A percentile compares a stretch with the other conserved stretches of the same genome.
phyloP scores from a whole-genome alignment of 2,797 vertebrate genomes.

The Pelochelys cantorii region DNA sequence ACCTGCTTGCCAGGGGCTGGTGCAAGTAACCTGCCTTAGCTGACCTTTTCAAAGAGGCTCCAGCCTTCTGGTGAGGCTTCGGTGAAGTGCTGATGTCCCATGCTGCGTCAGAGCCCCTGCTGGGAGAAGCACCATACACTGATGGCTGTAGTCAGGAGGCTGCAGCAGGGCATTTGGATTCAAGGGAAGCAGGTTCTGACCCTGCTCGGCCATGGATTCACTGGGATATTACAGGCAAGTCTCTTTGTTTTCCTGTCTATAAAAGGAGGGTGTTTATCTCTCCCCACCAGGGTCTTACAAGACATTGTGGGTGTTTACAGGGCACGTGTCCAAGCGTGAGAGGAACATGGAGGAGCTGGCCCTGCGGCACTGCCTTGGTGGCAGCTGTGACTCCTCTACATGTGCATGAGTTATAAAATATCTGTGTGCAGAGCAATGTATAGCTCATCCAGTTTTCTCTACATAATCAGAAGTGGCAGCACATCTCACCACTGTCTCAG shows the following conservation, averaged over 20 bases:
- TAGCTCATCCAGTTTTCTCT: too few species aligned
- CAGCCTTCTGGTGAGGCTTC: background rate
- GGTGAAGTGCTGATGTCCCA: background rate
- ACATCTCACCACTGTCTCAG: too few species aligned
- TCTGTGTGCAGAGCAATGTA: too few species aligned
- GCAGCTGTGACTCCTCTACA: too few species aligned
- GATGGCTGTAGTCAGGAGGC: background rate
- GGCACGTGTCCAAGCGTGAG: too few species aligned
- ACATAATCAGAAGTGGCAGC: too few species aligned
- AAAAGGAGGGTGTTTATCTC: conserved; percentile 6
- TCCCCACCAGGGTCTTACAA: background rate
- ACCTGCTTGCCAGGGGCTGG: background rate
- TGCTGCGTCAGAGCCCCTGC: background rate
- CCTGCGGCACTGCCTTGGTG: too few species aligned
- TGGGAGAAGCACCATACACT: rapidly evolving
- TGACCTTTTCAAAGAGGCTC: background rate
- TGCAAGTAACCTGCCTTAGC: background rate
- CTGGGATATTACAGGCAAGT: background rate
- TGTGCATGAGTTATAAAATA: too few species aligned
- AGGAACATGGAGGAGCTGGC: too few species aligned
- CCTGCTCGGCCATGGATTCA: background rate
- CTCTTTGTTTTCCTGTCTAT: background rate
- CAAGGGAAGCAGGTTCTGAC: background rate
- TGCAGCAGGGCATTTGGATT: background rate
- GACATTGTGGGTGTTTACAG: background rate